Percentiles rank a stretch among this genome's conserved stretches.
These are phyloP conservation scores for Hybos culiciformis DNA, from an alignment of 2,888 invertebrate genomes.

Conservation along the genomic window DNA sequence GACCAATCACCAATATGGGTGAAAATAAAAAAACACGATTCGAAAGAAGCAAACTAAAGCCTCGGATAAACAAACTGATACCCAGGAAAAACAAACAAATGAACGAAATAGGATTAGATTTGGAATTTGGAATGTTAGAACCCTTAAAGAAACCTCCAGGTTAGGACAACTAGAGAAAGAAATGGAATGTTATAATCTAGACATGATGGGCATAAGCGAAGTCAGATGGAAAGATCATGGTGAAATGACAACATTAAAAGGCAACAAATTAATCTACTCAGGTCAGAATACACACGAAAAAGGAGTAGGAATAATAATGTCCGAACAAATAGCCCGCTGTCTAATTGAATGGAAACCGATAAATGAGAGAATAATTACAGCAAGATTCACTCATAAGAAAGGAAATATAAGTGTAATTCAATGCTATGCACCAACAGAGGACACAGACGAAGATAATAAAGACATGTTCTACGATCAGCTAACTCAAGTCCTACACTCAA, in stretches of 20 bases:
- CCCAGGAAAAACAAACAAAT: too few relatives aligned
- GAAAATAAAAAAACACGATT: too few relatives aligned
- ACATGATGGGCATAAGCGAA: background rate
- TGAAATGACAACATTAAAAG: background rate
- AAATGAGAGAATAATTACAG: background rate
- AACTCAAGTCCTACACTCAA: background rate
- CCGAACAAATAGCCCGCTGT: too few relatives aligned
- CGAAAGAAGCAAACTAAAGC: too few relatives aligned
- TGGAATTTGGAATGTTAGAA: conserved; percentile 1
- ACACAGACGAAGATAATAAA: background rate
- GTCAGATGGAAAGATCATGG: background rate
- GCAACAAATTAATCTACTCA: background rate
- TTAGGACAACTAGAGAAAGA: conserved; percentile 1
- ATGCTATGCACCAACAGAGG: background rate
- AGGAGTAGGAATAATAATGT: too few relatives aligned
- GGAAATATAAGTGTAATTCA: background rate
- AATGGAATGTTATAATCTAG: background rate
- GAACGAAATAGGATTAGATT: conserved; percentile 3
- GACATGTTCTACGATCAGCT: background rate
- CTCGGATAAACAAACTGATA: too few relatives aligned
- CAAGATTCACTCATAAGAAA: background rate
- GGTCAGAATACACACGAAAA: background rate
- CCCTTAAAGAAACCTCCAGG: conserved; percentile 1
- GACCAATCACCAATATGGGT: too few relatives aligned
- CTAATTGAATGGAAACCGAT: background rate